phyloP scores from a whole-genome alignment of 2,797 vertebrate species.

The Rhinella marina region DNA sequence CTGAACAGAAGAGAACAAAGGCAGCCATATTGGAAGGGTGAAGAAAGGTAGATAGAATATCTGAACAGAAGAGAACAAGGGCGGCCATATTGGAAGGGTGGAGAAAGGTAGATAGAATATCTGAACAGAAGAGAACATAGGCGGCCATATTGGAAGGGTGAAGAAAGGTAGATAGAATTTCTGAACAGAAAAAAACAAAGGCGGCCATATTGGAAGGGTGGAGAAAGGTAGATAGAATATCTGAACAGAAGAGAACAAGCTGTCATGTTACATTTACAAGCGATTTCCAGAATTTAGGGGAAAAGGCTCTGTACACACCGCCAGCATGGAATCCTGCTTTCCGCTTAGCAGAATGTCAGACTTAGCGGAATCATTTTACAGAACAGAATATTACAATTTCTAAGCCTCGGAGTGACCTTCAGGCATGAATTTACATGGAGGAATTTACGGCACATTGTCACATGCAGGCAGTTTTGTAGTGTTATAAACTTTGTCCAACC shows the following conservation, averaged over 20 bases:
- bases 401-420: slow-evolving; percentile 38
- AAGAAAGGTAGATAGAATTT: neutral
- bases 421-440: slow-evolving; percentile 43
- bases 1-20: neutral
- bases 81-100: neutral
- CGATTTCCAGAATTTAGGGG: neutral
- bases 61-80: too few species aligned
- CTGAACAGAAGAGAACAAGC: neutral
- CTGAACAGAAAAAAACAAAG: neutral
- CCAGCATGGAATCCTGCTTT: neutral
- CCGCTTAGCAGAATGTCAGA: slow-evolving; percentile 14
- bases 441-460: slow-evolving; percentile 40
- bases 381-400: slow-evolving; percentile 15
- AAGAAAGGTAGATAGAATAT: too few species aligned
- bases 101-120: neutral
- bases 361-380: slow-evolving; percentile 27
- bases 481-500: slow-evolving; percentile 12
- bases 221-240: neutral
- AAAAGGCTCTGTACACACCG: neutral
- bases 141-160: neutral
- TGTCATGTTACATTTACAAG: neutral
- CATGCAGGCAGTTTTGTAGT: slow-evolving; percentile 24
- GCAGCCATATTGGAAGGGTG: too few species aligned
- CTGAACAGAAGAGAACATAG: neutral
- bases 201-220: neutral